Percentiles rank a stretch among this genome's conserved stretches.
These are phyloP conservation scores for Peromyscus leucopus DNA, from an alignment of 2,113 vertebrate species.

Conservation along the genomic window DNA sequence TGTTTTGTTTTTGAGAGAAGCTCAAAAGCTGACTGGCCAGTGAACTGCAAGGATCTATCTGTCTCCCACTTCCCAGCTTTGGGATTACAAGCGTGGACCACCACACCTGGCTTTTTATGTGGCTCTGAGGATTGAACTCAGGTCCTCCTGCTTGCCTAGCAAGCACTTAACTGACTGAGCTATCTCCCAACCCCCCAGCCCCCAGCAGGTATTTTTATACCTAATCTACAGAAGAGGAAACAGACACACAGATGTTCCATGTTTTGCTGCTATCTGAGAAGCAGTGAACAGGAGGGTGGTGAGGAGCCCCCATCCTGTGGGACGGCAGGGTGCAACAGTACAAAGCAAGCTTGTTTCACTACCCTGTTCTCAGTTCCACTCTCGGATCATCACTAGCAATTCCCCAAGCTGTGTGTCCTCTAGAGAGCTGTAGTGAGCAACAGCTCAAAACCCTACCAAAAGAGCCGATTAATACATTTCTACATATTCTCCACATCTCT, in stretches of 20 bases:
- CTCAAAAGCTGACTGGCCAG: neutral
- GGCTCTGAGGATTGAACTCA: neutral
- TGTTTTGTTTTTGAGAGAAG: neutral
- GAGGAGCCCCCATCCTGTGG: neutral
- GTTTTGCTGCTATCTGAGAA: neutral
- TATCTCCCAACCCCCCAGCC: neutral
- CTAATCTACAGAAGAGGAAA: conserved; percentile 53
- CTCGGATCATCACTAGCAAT: neutral
- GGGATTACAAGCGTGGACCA: neutral
- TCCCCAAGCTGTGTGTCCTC: accelerated
- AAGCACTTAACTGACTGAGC: neutral
- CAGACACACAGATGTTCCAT: conserved; percentile 34
- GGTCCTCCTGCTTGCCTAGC: neutral
- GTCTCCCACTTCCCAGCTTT: neutral
- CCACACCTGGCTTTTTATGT: neutral
- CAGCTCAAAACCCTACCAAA: neutral
- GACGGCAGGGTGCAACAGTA: neutral
- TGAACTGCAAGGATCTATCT: too few species aligned
- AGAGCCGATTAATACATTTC: neutral
- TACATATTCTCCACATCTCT: accelerated
- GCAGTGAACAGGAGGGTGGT: neutral
- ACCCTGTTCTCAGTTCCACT: neutral
- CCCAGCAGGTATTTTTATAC: conserved; percentile 48
- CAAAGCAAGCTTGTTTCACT: neutral
- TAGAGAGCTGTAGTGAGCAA: neutral